Evolutionary conservation across 2,797 vertebrate species (phyloP).

Genomic region (Aphelocoma californica): DNA sequence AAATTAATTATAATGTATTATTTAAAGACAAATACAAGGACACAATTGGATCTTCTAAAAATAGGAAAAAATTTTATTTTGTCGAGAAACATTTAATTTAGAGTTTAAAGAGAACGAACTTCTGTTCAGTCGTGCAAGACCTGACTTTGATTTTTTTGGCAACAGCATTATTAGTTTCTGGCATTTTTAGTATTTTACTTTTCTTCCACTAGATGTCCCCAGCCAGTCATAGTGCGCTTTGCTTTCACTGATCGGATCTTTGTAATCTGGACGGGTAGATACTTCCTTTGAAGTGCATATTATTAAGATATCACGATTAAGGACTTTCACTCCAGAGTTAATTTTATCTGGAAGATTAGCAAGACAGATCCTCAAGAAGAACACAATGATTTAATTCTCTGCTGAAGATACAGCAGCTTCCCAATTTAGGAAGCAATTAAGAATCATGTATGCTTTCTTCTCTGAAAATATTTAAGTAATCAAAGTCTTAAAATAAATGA

Average conservation of each 20-base stretch:
- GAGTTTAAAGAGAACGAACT: not conserved
- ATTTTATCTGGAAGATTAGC: conserved; percentile 64
- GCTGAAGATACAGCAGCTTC: conserved; percentile 10
- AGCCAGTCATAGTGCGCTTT: conserved; percentile 42
- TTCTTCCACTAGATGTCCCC: conserved; percentile 81
- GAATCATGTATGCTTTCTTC: conserved; percentile 52
- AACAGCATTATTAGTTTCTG: not conserved
- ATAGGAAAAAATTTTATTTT: not conserved
- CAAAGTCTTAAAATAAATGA: conserved; percentile 65
- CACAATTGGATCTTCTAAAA: not conserved
- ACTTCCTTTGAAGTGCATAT: conserved; percentile 53
- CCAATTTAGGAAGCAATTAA: conserved; percentile 63
- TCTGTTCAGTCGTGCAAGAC: not conserved
- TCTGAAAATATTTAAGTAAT: conserved; percentile 63
- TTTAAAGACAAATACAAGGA: not conserved
- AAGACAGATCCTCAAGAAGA: conserved; percentile 54
- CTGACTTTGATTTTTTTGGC: not conserved
- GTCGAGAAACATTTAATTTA: not conserved
- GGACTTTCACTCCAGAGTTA: conserved; percentile 51
- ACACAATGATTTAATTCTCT: conserved; percentile 54
- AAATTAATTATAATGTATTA: not conserved
- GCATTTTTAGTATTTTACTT: not conserved
- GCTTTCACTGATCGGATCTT: not conserved
- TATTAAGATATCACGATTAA: conserved; percentile 61
- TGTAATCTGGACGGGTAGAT: not conserved